Percentiles rank a stretch among this genome's conserved stretches.
phyloP scores from a whole-genome alignment of 1,140 invertebrate genomes.

The Psix sp. region DNA sequence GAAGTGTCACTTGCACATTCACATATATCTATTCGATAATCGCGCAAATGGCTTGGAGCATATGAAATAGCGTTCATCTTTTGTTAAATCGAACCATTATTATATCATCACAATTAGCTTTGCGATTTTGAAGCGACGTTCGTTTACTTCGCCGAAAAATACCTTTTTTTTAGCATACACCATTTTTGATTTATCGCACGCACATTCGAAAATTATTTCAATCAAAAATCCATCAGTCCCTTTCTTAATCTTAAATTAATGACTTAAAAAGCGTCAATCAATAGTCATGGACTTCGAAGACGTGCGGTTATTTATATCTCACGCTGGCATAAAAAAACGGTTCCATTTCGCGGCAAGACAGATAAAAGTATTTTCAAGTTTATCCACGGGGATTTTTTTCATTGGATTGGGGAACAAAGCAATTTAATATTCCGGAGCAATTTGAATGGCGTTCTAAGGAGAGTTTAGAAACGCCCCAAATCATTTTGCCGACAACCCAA shows the following conservation, averaged over 20 bases:
- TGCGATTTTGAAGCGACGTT: conserved; percentile 16
- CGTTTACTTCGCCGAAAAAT: conserved; percentile 17
- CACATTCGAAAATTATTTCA: conserved; percentile 46
- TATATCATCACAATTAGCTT: conserved; percentile 39
- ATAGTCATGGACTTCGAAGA: conserved; percentile 28
- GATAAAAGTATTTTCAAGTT: conserved; percentile 35
- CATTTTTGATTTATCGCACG: conserved; percentile 44
- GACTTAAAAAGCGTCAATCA: conserved; percentile 49
- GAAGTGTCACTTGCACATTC: conserved; percentile 48
- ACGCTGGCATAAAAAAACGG: conserved; percentile 31
- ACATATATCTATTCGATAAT: conserved; percentile 28
- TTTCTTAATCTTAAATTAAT: conserved; percentile 57
- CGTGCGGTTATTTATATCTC: conserved; percentile 38
- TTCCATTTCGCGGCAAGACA: conserved; percentile 15
- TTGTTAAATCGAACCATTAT: conserved; percentile 30
- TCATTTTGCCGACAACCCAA: conserved; percentile 66
- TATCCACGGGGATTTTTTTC: conserved; percentile 44
- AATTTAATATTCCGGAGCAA: conserved; percentile 54
- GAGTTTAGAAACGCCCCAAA: conserved; percentile 67
- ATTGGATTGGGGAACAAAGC: conserved; percentile 44
- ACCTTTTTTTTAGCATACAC: conserved; percentile 19
- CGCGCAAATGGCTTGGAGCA: conserved; percentile 19
- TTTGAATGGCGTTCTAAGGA: conserved; percentile 58
- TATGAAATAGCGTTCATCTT: conserved; percentile 35
- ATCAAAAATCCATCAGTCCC: conserved; percentile 53